Percentiles rank a stretch among this genome's conserved stretches.
These are phyloP conservation scores for Eupithecia pulchellata DNA, from an alignment of 2,888 invertebrate species.

Conservation along the genomic window DNA sequence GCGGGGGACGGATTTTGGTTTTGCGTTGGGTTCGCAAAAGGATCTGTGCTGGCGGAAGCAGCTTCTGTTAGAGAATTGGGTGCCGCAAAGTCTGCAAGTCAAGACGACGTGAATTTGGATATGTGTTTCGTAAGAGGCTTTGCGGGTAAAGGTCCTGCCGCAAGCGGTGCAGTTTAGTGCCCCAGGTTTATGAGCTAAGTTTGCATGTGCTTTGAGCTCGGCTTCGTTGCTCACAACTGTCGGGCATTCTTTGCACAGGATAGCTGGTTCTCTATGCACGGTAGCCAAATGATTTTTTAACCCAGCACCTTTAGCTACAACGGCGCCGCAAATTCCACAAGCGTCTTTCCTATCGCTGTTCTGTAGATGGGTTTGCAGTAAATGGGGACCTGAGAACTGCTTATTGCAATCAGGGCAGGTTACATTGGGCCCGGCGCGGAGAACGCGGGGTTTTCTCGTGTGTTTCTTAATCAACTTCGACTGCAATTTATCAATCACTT, in stretches of 20 bases:
- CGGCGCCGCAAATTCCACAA: constrained; percentile 64
- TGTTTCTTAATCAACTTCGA: constrained; percentile 44
- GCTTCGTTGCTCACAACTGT: constrained; percentile 54
- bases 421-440: constrained; percentile 61
- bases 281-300: constrained; percentile 63
- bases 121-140: constrained; percentile 66
- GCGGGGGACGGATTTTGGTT: constrained; percentile 62
- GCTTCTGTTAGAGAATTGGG: constrained; percentile 71
- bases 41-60: constrained; percentile 75
- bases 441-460: constrained; percentile 51
- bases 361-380: constrained; percentile 66
- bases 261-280: constrained; percentile 56
- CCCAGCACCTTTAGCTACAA: constrained; percentile 59
- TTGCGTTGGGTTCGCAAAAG: constrained; percentile 73
- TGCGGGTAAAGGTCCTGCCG: constrained; percentile 66
- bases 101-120: constrained; percentile 74
- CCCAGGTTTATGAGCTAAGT: constrained; percentile 61
- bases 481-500: constrained; percentile 57
- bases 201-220: constrained; percentile 59
- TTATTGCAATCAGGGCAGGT: constrained; percentile 72
- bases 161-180: constrained; percentile 68
- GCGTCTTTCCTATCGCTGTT: constrained; percentile 76
- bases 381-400: constrained; percentile 65
- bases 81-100: constrained; percentile 69
- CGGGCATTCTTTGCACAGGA: constrained; percentile 68